These are phyloP conservation scores for Belonocnema kinseyi DNA, from an alignment of 1,140 invertebrate genomes.

Conservation along the genomic window DNA sequence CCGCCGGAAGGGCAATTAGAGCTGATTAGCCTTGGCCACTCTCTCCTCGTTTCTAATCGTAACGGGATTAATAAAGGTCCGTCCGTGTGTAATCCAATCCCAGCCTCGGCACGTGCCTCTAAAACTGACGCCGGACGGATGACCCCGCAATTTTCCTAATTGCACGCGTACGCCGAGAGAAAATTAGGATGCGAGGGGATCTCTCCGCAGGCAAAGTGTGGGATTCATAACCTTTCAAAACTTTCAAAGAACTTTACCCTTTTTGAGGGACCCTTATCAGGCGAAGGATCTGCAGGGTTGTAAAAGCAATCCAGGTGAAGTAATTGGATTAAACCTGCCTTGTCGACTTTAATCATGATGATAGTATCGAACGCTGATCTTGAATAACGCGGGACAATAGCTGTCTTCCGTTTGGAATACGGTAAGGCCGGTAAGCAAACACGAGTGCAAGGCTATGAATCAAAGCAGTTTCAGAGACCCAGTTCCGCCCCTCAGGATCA, in stretches of 20 bases:
- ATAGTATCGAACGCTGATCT: constrained; percentile 25
- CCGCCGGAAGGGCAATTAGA: constrained; percentile 3
- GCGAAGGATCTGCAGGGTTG: constrained; percentile 14
- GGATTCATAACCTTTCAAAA: constrained; percentile 29
- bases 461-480: constrained; percentile 6
- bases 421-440: constrained; percentile 9
- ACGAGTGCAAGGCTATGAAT: constrained; percentile 27
- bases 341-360: constrained; percentile 29
- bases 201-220: background rate
- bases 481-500: background rate
- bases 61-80: constrained; percentile 28
- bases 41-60: constrained; percentile 20
- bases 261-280: constrained; percentile 15
- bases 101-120: constrained; percentile 7
- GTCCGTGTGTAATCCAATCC: constrained; percentile 4
- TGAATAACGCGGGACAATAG: constrained; percentile 26
- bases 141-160: constrained; percentile 12
- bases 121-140: background rate
- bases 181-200: constrained; percentile 13
- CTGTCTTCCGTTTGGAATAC: constrained; percentile 28
- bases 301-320: constrained; percentile 25
- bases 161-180: background rate
- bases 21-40: background rate
- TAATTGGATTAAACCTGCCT: constrained; percentile 31
- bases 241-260: constrained; percentile 31